These are phyloP conservation scores for Salvelinus sp. DNA, from an alignment of 2,113 vertebrate genomes.

Conservation along the genomic window DNA sequence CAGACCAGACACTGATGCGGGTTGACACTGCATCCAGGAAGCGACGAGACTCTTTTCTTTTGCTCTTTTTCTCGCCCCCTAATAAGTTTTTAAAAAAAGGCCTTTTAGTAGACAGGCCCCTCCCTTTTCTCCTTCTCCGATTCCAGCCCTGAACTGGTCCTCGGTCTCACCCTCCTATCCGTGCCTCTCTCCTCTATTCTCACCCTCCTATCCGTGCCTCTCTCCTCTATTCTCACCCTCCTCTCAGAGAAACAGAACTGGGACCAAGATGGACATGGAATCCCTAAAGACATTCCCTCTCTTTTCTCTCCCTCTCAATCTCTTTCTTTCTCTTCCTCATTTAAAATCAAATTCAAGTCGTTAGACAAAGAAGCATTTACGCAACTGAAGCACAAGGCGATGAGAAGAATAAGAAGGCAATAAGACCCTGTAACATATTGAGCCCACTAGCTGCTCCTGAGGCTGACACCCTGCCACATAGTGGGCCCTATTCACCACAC, in stretches of 20 bases:
- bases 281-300: constrained; percentile 40
- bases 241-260: constrained; percentile 51
- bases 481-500: constrained; percentile 42
- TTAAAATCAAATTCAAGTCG: no score
- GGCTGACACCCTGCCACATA: constrained; percentile 37
- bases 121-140: constrained; percentile 44
- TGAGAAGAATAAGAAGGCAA: constrained; percentile 4
- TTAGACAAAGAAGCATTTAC: no score
- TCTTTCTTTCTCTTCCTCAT: not conserved
- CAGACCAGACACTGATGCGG: constrained; percentile 87
- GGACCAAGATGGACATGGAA: not conserved
- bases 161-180: not conserved
- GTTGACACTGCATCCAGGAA: constrained; percentile 95
- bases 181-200: constrained; percentile 23
- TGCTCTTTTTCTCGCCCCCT: constrained; percentile 64
- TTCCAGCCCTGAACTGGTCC: not conserved
- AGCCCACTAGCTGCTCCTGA: constrained; percentile 22
- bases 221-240: constrained; percentile 47
- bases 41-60: constrained; percentile 73
- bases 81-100: constrained; percentile 55
- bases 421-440: constrained; percentile 45
- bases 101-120: constrained; percentile 53
- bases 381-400: no score
- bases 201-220: not conserved
- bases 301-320: constrained; percentile 33